Evolutionary conservation across 2,797 vertebrate genomes (phyloP), one percentile per base, ranked within the genome.

Genomic region (Notoglanidium macrostoma): DNA sequence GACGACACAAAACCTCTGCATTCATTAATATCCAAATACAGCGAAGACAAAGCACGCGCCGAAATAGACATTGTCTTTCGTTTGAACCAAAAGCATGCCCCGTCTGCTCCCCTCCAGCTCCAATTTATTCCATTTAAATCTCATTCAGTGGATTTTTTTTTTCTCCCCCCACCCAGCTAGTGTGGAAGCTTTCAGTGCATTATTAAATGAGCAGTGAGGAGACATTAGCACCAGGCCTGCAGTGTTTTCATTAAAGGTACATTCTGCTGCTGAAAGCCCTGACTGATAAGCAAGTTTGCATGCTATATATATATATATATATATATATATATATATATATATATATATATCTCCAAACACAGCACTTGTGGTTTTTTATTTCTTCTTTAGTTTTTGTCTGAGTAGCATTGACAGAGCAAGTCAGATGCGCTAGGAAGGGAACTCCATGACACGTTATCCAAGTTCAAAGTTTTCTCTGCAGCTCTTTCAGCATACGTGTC

Each of bases 11-110:
- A 90, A 90, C 89, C 87, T 85, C 76, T 80, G 85, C 88, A 86
- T 93, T 92, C 90, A 92, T 93, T 92, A 90, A 92, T 91, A 90
- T 87, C 90, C 85, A 90, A 76, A 90, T 90, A 90, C 86, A 84
- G 63, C 83, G 83, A 87, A 91, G 86, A 90, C 90, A 90, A 89
- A 89, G 86, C 85, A 73, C 26, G 44, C 5, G 17, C 85, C 59
- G 67, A 92, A 90, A 91, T 90, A 86, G 88, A 92, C 90, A 89
- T 89, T 86, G 89, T 90, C 88, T 74, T 92, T 74, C 88, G 89
- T 92, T 92, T 91, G 90, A 92, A 88, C 88, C 73, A 54, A 83
- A 89, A 89, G 61, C 89, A 77, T 49, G 73, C 67, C 84, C 85
- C 79, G 83, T 72, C 76, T 85, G 77, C 87, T 67, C 61, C 83